These are phyloP conservation scores for Charanyca ferruginea DNA, from an alignment of 2,888 invertebrate genomes.

Conservation along the genomic window DNA sequence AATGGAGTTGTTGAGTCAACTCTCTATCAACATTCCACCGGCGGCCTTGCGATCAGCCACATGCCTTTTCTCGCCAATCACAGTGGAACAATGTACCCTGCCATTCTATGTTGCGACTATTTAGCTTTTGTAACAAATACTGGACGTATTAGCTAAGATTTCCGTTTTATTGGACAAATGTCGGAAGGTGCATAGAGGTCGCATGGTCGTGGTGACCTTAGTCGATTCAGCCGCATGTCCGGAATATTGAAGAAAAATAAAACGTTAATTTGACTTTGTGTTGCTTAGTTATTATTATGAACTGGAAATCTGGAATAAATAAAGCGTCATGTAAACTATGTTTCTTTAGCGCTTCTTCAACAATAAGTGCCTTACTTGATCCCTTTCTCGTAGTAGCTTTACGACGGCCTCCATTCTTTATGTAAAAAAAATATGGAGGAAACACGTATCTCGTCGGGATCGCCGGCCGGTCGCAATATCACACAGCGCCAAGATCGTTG, in stretches of 20 bases:
- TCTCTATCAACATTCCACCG: slow-evolving; percentile 83
- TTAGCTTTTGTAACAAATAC: slow-evolving; percentile 49
- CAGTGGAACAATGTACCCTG: slow-evolving; percentile 61
- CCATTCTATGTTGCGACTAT: slow-evolving; percentile 61
- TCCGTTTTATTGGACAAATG: slow-evolving; percentile 41
- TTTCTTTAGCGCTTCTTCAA: no score
- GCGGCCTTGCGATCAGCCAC: slow-evolving; percentile 75
- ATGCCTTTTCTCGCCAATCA: slow-evolving; percentile 70
- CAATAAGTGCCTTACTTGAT: no score
- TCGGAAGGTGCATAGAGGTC: slow-evolving; percentile 43
- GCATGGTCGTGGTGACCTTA: slow-evolving; percentile 27
- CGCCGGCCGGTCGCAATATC: no score
- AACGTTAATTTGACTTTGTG: slow-evolving; percentile 34
- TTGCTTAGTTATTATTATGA: slow-evolving; percentile 3
- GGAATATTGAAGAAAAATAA: slow-evolving; percentile 38
- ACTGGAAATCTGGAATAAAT: no score
- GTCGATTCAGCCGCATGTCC: slow-evolving; percentile 20
- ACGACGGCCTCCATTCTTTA: no score
- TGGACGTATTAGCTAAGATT: slow-evolving; percentile 35
- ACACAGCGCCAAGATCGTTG: no score
- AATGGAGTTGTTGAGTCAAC: slow-evolving; percentile 70
- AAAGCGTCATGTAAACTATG: no score
- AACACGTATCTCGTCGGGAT: no score
- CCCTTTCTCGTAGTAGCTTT: no score
- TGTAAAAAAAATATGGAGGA: no score